Evolutionary conservation across 2,797 vertebrate species (phyloP), one percentile per base, ranked within the genome.

Genomic region (Cuculus canorus): DNA sequence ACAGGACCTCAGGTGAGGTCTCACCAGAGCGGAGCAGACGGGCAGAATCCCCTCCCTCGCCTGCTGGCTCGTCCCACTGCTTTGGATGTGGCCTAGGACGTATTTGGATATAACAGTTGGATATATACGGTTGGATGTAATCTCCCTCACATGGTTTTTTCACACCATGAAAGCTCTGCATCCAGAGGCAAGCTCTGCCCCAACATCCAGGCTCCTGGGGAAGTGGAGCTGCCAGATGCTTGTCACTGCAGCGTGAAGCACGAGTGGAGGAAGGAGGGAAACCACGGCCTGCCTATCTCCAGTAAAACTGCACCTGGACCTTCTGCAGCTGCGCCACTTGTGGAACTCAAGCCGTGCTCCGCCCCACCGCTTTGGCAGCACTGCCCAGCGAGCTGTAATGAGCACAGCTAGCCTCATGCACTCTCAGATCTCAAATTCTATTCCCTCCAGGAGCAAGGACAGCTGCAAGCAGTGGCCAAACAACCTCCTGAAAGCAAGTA

Each of bases 161-260:
- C 22, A 0, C 27, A 2, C 23, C 0, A 17, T 0, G 18, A 18
- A 56, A 32, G 47, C 1, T 2, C 35, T 4, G 7, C 43, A 14
- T 2, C 22, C 32, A 12, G 25, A 45, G 19, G 14, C 41, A 53
- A 78, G 14, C 30, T 4, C 63, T 84, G 54, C 30, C 69, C 27
- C 23, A 30, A 7, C 1, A 4, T 11, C 56, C 18, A 12, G 1
- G 7, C 37, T 33, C 28, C 9, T 2, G n/a, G 24, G 37, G 22
- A 48, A 54, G 9, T 7, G 22, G 28, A 45, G 47, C 50, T 50
- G 70, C 39, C 70, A 59, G 56, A 17, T 21, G 33, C 18, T 4
- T 61, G 82, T 7, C 1, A 3, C 63, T 45, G 80, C 68, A 35
- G n/a, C 1, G 0, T 3, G 7, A 75, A 72, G 60, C 30, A n/a